phyloP scores from a whole-genome alignment of 1,140 invertebrate species.

The Drosophila takahashii region DNA sequence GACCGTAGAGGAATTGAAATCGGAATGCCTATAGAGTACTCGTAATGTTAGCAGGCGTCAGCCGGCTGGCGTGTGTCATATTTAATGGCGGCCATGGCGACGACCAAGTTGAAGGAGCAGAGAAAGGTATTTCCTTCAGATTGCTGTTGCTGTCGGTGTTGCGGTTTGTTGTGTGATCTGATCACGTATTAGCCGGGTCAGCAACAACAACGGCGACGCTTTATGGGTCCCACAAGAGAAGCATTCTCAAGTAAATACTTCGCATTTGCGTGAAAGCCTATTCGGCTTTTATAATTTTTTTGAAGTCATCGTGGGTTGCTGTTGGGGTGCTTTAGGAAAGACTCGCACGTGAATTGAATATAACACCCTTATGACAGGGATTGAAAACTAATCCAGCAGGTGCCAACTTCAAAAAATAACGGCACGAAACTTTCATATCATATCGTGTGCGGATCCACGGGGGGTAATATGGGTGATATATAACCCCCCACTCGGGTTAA shows the following conservation, averaged over 20 bases:
- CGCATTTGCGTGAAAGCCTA: conserved; percentile 5
- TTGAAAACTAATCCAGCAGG: not conserved
- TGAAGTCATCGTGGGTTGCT: conserved; percentile 6
- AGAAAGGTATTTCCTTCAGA: conserved; percentile 34
- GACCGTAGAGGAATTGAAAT: conserved; percentile 38
- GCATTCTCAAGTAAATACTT: conserved; percentile 31
- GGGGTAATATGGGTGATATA: too few relatives aligned
- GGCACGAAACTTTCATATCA: not conserved
- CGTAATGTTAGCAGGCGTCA: conserved; percentile 76
- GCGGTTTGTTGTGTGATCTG: conserved; percentile 51
- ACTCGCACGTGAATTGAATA: conserved; percentile 20
- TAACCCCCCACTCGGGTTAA: too few relatives aligned
- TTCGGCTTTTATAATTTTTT: conserved; percentile 18
- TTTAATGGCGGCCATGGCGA: conserved; percentile 74
- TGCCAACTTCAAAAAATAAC: not conserved
- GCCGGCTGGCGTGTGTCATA: conserved; percentile 72
- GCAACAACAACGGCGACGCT: conserved; percentile 14
- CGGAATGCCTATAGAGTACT: conserved; percentile 59
- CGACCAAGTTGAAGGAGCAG: conserved; percentile 18
- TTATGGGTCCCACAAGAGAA: not conserved
- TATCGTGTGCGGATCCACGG: too few relatives aligned
- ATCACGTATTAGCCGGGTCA: conserved; percentile 41
- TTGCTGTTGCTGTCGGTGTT: conserved; percentile 27
- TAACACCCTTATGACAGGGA: not conserved
- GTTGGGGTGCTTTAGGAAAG: conserved; percentile 2